phyloP scores from a whole-genome alignment of 2,113 vertebrate genomes.

The Xenopus laevis region DNA sequence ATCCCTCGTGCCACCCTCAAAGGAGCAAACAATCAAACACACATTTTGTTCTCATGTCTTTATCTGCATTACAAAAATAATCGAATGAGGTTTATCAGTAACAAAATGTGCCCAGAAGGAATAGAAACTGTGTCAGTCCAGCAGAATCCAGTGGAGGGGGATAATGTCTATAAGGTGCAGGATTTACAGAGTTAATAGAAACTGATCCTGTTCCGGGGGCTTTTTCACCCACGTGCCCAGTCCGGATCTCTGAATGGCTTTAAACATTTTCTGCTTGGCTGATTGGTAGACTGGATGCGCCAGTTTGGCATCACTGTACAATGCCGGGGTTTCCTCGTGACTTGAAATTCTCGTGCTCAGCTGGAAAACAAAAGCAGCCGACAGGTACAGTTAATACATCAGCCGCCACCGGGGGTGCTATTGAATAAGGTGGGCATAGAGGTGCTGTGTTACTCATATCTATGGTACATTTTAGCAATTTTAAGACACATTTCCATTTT shows the following conservation, averaged over 20 bases:
- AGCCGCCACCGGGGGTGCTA: too few species aligned
- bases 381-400: background rate
- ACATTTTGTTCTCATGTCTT: constrained; percentile 38
- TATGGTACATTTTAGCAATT: too few species aligned
- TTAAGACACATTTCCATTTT: too few species aligned
- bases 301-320: constrained; percentile 91
- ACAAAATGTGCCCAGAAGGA: constrained; percentile 27
- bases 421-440: too few species aligned
- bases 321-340: constrained; percentile 68
- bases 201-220: constrained; percentile 93
- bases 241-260: constrained; percentile 83
- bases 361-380: constrained; percentile 62
- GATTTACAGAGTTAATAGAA: constrained; percentile 75
- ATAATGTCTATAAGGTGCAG: too few species aligned
- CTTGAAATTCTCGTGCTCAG: constrained; percentile 70
- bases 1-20: background rate
- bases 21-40: constrained; percentile 25
- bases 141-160: constrained; percentile 31
- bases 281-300: constrained; percentile 84
- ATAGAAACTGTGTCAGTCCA: constrained; percentile 37
- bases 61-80: constrained; percentile 54
- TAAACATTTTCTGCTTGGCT: constrained; percentile 90
- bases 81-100: constrained; percentile 43
- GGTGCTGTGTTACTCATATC: too few species aligned
- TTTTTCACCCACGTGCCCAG: constrained; percentile 95